A percentile compares a stretch with the other conserved stretches of the same genome.
Evolutionary conservation across 2,797 vertebrate genomes (phyloP).

Genomic region (Siniperca undulata): DNA sequence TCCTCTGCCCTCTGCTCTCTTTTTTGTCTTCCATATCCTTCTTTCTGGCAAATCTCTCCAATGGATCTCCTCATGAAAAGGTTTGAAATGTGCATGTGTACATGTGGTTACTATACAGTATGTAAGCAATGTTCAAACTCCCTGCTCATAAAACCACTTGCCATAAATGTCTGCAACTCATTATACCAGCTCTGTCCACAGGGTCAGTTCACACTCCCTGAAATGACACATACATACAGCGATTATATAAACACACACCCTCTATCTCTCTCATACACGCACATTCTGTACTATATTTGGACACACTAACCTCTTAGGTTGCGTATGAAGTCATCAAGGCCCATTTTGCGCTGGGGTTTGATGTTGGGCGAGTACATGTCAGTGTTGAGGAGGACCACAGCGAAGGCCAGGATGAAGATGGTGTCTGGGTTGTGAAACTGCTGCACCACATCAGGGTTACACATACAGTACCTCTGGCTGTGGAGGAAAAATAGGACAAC

Average conservation of each 20-base stretch:
- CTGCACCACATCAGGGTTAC: conserved; percentile 98
- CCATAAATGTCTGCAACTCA: conserved; percentile 43
- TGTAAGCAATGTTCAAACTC: not conserved
- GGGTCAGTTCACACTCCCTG: not conserved
- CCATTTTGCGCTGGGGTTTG: conserved; percentile 99
- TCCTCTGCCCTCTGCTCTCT: conserved; percentile 45
- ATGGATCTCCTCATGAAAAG: conserved; percentile 20
- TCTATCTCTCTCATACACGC: not conserved
- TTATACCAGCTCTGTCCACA: conserved; percentile 31
- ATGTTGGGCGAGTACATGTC: conserved; percentile 99
- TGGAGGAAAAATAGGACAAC: conserved; percentile 30
- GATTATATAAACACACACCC: not conserved
- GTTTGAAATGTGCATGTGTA: conserved; percentile 4
- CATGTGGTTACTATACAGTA: not conserved
- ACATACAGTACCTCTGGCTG: conserved; percentile 99
- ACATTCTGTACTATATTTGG: not conserved
- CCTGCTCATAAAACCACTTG: conserved; percentile 41
- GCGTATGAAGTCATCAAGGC: conserved; percentile 98
- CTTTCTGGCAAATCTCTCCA: conserved; percentile 20
- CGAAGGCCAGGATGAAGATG: conserved; percentile 99
- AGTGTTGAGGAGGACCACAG: conserved; percentile 98
- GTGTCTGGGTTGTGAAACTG: conserved; percentile 99
- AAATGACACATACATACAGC: conserved; percentile 10
- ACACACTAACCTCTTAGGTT: conserved; percentile 93
- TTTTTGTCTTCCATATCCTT: conserved; percentile 44